Base-by-base conservation (phyloP, 2,797 vertebrate species). In the Falco berigora region DNA sequence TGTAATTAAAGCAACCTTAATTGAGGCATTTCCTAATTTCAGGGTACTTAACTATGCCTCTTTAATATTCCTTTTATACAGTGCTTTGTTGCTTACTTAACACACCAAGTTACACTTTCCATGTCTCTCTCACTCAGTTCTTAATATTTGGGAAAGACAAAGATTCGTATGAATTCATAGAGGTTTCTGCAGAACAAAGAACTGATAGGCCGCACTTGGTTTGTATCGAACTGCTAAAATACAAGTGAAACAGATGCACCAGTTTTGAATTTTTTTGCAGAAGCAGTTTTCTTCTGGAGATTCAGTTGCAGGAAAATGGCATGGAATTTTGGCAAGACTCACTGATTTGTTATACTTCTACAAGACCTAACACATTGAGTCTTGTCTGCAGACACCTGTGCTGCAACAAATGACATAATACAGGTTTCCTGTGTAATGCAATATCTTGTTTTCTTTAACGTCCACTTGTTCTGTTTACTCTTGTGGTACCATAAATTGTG, bases 401-500 rank as follows among this genome's bases (percentile, higher is more conserved):
- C 21, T 8, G 27, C 36, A 44, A 58, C 47, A 40, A 77, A 17
- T 16, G 3, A 49, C 6, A 14, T 8, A 71, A 49, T 14, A 22
- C 8, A 66, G 7, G 32, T 7, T 78, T 22, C 66, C 66, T 32
- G 8, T 12, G 59, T 24, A 53, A 81, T 52, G 50, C 52, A 8
- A 16, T 63, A 12, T 42, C 49, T 47, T 16, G 10, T 74, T 71
- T 79, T 75, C 68, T 80, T 58, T 58, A 40, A 68, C 10, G 24
- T 11, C 38, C 34, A 42, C 20, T 61, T 50, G 32, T 27, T 79
- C 25, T 36, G 21, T 50, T 89, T 82, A 44, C 32, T 38, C 6
- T 12, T 30, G 18, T 4, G 36, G 32, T 4, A 3, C 30, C 5
- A 0, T 8, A 68, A 86, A 22, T 11, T 0, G 1, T 14, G n/a